Evolutionary conservation across 1,140 invertebrate species (phyloP), one percentile per base, ranked within the genome.

Genomic region (Anoplophora glabripennis): DNA sequence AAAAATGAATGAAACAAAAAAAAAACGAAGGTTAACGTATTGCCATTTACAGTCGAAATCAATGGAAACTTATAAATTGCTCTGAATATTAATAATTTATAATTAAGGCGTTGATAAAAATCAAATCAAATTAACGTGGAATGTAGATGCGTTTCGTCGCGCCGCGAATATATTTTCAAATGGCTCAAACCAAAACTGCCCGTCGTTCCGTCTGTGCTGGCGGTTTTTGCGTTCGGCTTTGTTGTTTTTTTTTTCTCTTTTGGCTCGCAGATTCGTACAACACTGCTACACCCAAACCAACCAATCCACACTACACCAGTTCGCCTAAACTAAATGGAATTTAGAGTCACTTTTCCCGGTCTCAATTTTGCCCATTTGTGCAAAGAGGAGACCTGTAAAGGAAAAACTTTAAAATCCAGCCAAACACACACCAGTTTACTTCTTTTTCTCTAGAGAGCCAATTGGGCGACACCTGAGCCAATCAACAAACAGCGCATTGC

Each of bases 301-400:
- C 21, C 46, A 63, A 49, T 49, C 18, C 54, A 61, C 45, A 61
- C 59, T 58, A 65, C 52, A 57, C 52, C 41, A 51, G n/a, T 41
- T 17, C 38, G 41, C 59, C 62, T 59, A 57, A n/a, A 57, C 57
- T 52, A 59, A 67, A 64, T 58, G 61, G 61, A 67, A 67, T 67
- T 67, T 67, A 61, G 65, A 47, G 53, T 35, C 41, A 63, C 35
- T 57, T 56, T 56, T 17, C 44, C 40, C 59, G 67, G 72, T 82
- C 80, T 81, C 81, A 83, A 82, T 83, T 84, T 84, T 83, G 82
- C 82, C 81, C 73, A 79, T 77, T 81, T 80, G 83, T 88, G 88
- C 87, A 89, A 89, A 89, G 88, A 89, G 88, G 87, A 89, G 87
- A 89, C 85, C 86, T 87, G 87, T 84, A 87, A 84, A 83, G 82